A percentile compares a stretch with the other conserved stretches of the same genome.
Evolutionary conservation across 2,113 vertebrate genomes (phyloP).

Genomic region (Platysteira castanea): DNA sequence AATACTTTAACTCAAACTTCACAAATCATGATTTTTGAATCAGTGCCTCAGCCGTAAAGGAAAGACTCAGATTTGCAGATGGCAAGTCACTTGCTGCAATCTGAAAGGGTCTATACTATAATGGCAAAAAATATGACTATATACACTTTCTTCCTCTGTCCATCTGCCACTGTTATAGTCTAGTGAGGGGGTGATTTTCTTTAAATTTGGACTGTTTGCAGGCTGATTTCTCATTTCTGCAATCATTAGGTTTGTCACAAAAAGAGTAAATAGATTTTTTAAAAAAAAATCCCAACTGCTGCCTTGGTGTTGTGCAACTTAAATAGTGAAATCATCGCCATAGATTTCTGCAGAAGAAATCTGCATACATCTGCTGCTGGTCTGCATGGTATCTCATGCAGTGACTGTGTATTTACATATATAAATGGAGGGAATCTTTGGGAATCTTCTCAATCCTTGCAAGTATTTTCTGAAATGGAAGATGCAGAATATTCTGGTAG

Average conservation of each 20-base stretch:
- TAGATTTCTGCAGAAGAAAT: neutral
- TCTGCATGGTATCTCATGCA: neutral
- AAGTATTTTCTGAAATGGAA: neutral
- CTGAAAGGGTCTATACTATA: slow-evolving; percentile 59
- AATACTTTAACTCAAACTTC: slow-evolving; percentile 20
- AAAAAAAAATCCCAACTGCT: neutral
- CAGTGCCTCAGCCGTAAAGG: slow-evolving; percentile 62
- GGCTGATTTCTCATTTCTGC: slow-evolving; percentile 49
- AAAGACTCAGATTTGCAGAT: slow-evolving; percentile 67
- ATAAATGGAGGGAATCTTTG: neutral
- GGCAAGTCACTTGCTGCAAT: slow-evolving; percentile 56
- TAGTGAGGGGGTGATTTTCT: slow-evolving; percentile 48
- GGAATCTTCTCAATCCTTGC: neutral
- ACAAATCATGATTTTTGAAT: slow-evolving; percentile 61
- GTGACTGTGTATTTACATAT: neutral
- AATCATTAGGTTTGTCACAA: slow-evolving; percentile 39
- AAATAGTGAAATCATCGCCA: slow-evolving; percentile 4
- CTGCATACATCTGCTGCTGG: neutral
- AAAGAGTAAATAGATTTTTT: slow-evolving; percentile 18
- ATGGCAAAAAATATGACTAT: slow-evolving; percentile 67
- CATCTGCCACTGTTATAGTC: slow-evolving; percentile 69
- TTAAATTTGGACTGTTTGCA: slow-evolving; percentile 62
- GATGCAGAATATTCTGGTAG: neutral
- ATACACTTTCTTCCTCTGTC: slow-evolving; percentile 66
- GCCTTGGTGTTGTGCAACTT: neutral